Conservation (phyloP, 2,797 vertebrate species). For the Sebastes baramenuke region DNA sequence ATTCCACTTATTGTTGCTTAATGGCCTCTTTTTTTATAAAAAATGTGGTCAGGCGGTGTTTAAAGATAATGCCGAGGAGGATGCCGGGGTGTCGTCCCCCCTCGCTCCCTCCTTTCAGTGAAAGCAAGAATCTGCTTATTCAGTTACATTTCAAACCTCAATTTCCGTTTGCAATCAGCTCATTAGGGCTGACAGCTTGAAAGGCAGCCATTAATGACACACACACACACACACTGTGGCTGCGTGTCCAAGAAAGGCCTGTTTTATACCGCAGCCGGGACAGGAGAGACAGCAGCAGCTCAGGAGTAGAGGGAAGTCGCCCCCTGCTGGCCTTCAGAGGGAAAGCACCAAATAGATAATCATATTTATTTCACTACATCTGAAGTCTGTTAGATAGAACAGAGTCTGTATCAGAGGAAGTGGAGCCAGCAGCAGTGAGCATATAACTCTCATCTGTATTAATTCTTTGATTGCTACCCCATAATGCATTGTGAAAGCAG, state of each 20-base stretch:
- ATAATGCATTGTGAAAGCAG: too few species aligned
- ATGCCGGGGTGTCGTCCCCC: conserved; percentile 31
- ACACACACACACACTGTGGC: neutral
- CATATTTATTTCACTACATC: neutral
- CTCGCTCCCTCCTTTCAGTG: conserved; percentile 16
- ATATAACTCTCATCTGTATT: neutral
- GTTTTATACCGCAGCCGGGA: conserved; percentile 26
- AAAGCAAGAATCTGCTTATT: conserved; percentile 69
- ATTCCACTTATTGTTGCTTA: conserved; percentile 75
- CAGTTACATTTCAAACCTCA: conserved; percentile 72
- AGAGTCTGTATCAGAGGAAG: neutral
- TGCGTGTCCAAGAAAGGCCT: conserved; percentile 25
- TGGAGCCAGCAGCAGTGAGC: neutral
- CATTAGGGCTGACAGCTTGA: conserved; percentile 65
- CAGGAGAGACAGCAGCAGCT: neutral
- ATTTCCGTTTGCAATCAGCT: conserved; percentile 71
- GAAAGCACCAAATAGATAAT: neutral
- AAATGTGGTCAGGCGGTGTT: conserved; percentile 58
- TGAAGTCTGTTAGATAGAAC: neutral
- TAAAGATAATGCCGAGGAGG: conserved; percentile 61
- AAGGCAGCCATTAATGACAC: conserved; percentile 64
- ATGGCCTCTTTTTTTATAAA: conserved; percentile 52
- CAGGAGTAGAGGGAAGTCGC: conserved; percentile 48
- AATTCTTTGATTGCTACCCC: neutral
- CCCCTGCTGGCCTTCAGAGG: conserved; percentile 61